Evolutionary conservation across 2,113 vertebrate species (phyloP).

Genomic region (Caloenas nicobarica): DNA sequence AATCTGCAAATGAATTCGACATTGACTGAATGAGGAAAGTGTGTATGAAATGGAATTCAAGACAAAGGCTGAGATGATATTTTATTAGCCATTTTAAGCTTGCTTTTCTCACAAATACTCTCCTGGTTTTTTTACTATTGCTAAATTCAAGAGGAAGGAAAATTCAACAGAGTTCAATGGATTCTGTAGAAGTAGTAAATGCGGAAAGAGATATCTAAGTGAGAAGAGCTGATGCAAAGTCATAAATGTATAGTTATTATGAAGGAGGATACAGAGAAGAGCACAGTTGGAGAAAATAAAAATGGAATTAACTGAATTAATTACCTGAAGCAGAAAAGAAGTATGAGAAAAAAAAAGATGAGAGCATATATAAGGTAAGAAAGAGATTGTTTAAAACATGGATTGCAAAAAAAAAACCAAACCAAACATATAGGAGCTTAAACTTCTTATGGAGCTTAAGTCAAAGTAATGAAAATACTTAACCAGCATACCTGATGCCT

Average conservation of each 20-base stretch:
- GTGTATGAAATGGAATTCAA: neutral
- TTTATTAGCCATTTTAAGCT: neutral
- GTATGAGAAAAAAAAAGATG: neutral
- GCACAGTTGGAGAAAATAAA: neutral
- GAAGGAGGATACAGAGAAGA: neutral
- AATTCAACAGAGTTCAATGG: neutral
- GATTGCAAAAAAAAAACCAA: neutral
- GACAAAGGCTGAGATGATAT: neutral
- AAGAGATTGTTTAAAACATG: accelerated
- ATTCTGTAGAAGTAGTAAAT: neutral
- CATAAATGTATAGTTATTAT: neutral
- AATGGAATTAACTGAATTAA: neutral
- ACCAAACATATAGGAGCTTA: accelerated
- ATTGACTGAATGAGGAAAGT: neutral
- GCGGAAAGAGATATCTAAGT: neutral
- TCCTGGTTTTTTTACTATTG: neutral
- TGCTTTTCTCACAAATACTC: neutral
- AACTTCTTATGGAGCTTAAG: neutral
- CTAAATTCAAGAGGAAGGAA: neutral
- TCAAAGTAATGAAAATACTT: neutral
- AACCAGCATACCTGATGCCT: neutral
- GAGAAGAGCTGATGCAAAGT: neutral
- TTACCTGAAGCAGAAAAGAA: neutral
- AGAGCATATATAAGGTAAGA: neutral
- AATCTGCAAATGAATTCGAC: neutral